Base-by-base conservation (phyloP, 2,113 vertebrate species). In the Mormoops blainvillei region DNA sequence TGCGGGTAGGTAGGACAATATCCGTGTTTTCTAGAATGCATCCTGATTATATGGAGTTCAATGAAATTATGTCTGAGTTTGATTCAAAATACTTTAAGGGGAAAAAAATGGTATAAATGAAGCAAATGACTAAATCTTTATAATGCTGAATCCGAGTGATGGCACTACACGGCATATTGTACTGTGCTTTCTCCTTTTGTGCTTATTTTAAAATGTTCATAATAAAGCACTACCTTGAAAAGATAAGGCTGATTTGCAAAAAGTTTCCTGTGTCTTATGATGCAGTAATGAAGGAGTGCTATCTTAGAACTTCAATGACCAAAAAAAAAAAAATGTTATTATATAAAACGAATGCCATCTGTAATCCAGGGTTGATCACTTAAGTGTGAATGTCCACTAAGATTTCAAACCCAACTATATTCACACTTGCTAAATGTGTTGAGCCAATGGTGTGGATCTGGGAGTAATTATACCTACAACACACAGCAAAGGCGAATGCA, bases 31-130 rank as follows among this genome's bases (percentile, higher is more conserved):
- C 41, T 63, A 93, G 71, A 85, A 87, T 86, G 26, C 15, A 74
- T 38, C 56, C 33, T 78, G 24, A 77, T 61, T 78, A 67, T 18
- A 50, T 15, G 2, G 14, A 36, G 9, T 82, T 92, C 26, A 87
- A 16, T 67, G n/a, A 84, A 87, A 92, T 38, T n/a, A 76, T 36
- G 4, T 5, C 36, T 36, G 56, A 4, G 65, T 85, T 33, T 68
- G 78, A 90, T 87, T 43, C 28, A 41, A 78, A 96, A 92, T 58
- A 74, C 28, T 74, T 89, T 56, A 81, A 52, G 94, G 63, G n/a
- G n/a, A n/a, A 52, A 74, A 73, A 56, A 76, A 76, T 76, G 52
- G 28, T 63, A 33, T 74, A 74, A 73, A 78, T 70, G 56, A 91
- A 87, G 43, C 43, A 80, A 91, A 41, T 26, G 48, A 43, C 26